These are phyloP conservation scores for Diglossa brunneiventris DNA, from an alignment of 2,113 vertebrate species.

Conservation along the genomic window DNA sequence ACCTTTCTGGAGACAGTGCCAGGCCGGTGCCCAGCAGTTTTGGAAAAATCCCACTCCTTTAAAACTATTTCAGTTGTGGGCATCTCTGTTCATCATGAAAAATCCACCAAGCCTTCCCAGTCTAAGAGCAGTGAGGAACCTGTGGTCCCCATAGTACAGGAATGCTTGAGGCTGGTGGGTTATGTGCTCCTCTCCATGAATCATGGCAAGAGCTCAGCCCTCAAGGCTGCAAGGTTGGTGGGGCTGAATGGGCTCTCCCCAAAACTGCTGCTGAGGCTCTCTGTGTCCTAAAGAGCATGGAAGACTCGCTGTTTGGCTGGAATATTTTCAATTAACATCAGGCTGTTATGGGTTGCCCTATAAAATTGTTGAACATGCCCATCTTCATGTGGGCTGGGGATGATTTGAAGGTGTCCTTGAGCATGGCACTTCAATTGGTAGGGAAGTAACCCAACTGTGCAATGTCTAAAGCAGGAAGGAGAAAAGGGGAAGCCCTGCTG, in stretches of 20 bases:
- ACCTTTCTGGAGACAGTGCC: background rate
- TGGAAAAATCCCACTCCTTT: background rate
- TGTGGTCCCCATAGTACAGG: accelerated
- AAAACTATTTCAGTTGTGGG: background rate
- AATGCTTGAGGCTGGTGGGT: background rate
- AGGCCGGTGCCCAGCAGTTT: background rate
- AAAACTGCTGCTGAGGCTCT: background rate
- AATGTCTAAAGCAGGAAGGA: background rate
- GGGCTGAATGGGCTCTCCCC: background rate
- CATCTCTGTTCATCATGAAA: background rate
- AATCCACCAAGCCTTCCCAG: background rate
- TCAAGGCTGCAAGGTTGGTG: background rate
- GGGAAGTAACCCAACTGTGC: background rate
- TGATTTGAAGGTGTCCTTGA: background rate
- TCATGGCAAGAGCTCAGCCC: background rate
- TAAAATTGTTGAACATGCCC: background rate
- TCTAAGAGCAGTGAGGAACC: background rate
- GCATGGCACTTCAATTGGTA: accelerated
- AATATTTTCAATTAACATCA: background rate
- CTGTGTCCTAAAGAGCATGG: background rate
- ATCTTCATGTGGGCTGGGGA: accelerated
- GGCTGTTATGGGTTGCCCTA: background rate
- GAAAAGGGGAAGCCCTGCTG: background rate
- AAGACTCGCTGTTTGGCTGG: background rate
- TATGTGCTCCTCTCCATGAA: background rate